These are phyloP conservation scores for Nemopilema nomurai DNA, from an alignment of 30 jellyfish, hydroid and myxozoan genomes.

Conservation along the genomic window DNA sequence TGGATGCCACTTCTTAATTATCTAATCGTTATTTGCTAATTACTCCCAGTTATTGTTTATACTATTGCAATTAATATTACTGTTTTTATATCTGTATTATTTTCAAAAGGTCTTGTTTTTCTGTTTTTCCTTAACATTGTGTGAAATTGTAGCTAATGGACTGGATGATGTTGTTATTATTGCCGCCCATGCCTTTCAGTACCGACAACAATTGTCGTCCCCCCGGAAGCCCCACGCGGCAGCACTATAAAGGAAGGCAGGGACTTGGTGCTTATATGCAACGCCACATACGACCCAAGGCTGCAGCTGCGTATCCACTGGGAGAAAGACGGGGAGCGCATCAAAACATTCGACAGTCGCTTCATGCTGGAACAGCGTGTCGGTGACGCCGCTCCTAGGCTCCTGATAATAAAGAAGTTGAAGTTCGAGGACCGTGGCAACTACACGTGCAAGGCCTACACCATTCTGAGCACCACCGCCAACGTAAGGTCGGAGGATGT, in stretches of 20 bases:
- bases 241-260: slow-evolving; percentile 43
- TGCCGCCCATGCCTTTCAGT: not conserved
- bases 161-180: too few species aligned
- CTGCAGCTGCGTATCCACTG: slow-evolving; percentile 91
- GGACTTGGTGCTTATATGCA: slow-evolving; percentile 68
- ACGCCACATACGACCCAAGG: slow-evolving; percentile 80
- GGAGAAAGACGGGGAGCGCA: slow-evolving; percentile 89
- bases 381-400: slow-evolving; percentile 92
- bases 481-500: slow-evolving; percentile 50
- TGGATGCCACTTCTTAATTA: too few species aligned
- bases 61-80: too few species aligned
- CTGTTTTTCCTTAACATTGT: not conserved
- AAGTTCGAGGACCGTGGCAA: slow-evolving; percentile 86
- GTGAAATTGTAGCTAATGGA: not conserved
- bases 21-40: too few species aligned
- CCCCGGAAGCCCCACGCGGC: slow-evolving; percentile 53
- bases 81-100: too few species aligned
- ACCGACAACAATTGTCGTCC: slow-evolving; percentile 26
- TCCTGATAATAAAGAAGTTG: slow-evolving; percentile 54
- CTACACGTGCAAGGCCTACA: slow-evolving; percentile 92
- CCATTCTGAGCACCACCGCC: slow-evolving; percentile 57
- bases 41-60: too few species aligned
- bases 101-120: too few species aligned
- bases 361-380: slow-evolving; percentile 82
- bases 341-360: slow-evolving; percentile 77